These are phyloP conservation scores for Bolborhynchus lineola DNA, from an alignment of 2,113 vertebrate genomes.

Conservation along the genomic window DNA sequence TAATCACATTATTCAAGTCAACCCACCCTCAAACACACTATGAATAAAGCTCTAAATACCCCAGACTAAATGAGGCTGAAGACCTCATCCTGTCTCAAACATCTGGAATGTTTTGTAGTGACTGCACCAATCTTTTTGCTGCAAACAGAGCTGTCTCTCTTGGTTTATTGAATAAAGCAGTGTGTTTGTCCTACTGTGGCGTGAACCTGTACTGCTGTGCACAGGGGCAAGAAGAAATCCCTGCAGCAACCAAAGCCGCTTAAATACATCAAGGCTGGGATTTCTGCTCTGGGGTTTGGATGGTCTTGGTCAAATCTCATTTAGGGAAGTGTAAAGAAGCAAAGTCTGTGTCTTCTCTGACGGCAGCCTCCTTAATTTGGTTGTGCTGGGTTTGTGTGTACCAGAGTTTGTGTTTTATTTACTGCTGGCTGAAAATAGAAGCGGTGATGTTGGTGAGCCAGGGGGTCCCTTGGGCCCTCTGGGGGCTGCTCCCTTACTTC, in stretches of 20 bases:
- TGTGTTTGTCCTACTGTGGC: background rate
- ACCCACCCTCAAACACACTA: background rate
- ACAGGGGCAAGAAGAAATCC: background rate
- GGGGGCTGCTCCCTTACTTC: background rate
- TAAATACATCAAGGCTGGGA: constrained; percentile 9
- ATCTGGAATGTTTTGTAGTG: background rate
- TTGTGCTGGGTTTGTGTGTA: background rate
- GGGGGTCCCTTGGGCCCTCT: background rate
- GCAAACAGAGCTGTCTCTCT: background rate
- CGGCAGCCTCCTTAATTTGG: background rate
- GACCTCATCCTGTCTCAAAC: background rate
- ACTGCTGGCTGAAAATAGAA: background rate
- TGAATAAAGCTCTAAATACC: background rate
- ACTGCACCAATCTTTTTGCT: background rate
- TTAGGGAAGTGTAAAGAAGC: constrained; percentile 31
- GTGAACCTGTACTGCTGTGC: background rate
- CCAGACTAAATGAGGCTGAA: background rate
- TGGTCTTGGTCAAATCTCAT: constrained; percentile 4
- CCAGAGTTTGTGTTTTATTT: background rate
- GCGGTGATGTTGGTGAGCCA: background rate
- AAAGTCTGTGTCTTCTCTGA: constrained; percentile 4
- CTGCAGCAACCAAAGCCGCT: background rate
- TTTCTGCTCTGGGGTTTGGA: constrained; percentile 34
- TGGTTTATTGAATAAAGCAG: background rate
- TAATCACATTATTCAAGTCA: constrained; percentile 35